Base-by-base conservation (phyloP, 1,140 invertebrate species). In the Rhagoletis pomonella region DNA sequence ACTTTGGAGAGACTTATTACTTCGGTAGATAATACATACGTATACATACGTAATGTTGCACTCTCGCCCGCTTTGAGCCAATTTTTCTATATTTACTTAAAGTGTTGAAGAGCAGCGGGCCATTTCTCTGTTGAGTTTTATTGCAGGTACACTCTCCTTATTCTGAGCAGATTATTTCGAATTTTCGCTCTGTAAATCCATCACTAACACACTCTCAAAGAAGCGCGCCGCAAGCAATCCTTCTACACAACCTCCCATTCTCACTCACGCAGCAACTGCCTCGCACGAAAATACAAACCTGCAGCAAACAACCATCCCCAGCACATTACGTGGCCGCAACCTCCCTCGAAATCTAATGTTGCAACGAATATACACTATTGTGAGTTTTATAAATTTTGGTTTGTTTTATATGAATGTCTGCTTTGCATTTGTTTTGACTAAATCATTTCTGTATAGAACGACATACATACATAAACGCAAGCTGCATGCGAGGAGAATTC, bases 351-450 rank as follows among this genome's bases (percentile, higher is more conserved):
- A 55, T 7, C 50, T 55, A 55, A 55, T 55, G 50, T 55, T 5
- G 29, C 29, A 55, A 55, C 50, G 50, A 5, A 55, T 7, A 55
- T 55, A 55, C 5, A 55, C 50, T 10, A 7, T 55, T 55, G 1
- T 55, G 12, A 19, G 17, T 17, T 81, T 19, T 67, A 39, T 39
- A 67, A 81, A 47, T 55, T 58, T 81, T 81, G 6, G 17, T 81
- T 55, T 47, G 12, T 10, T 17, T 17, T 73, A 47, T 73, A 3
- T 29, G 44, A 29, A 14, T 44, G 55, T 50, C 9, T 81, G 44
- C 17, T 81, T 81, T 81, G 50, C 73, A 50, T 81, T 55, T 81
- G 67, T 3, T 73, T 73, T 12, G 47, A 55, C 7, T 55, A 29
- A 39, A 29, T 29, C 73, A 44, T 55, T 9, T 19, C 44, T 50